Evolutionary conservation across 2,888 invertebrate species (phyloP).

Genomic region (Lithophane leautieri): DNA sequence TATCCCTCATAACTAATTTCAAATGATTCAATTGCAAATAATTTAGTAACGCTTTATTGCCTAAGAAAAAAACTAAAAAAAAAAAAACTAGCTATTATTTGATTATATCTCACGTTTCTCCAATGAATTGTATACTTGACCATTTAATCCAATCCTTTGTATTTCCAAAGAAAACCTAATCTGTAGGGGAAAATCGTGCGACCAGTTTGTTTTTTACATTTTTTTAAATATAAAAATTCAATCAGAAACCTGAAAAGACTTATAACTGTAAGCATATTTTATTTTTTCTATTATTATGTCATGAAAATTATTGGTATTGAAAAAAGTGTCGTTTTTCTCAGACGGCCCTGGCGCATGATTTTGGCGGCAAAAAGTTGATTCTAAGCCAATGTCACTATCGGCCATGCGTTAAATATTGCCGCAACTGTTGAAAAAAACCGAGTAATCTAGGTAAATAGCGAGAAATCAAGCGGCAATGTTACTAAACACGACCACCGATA

Average conservation of each 20-base stretch:
- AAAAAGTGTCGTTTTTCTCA: slow-evolving; percentile 72
- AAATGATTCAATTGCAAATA: background rate
- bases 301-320: slow-evolving; percentile 66
- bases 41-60: background rate
- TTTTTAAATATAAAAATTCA: slow-evolving; percentile 51
- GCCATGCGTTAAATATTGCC: slow-evolving; percentile 87
- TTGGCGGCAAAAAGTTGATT: slow-evolving; percentile 83
- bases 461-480: slow-evolving; percentile 86
- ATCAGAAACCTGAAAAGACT: slow-evolving; percentile 60
- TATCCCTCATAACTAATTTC: background rate
- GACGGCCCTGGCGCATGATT: slow-evolving; percentile 76
- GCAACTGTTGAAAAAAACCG: slow-evolving; percentile 86
- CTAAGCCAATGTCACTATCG: slow-evolving; percentile 85
- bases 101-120: slow-evolving; percentile 34
- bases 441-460: slow-evolving; percentile 89
- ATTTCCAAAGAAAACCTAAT: slow-evolving; percentile 49
- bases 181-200: slow-evolving; percentile 49
- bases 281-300: slow-evolving; percentile 66
- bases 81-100: slow-evolving; percentile 27
- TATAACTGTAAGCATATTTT: slow-evolving; percentile 56
- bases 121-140: slow-evolving; percentile 42
- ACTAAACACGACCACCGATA: slow-evolving; percentile 76
- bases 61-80: background rate
- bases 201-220: slow-evolving; percentile 39
- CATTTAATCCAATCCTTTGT: slow-evolving; percentile 52